Evolutionary conservation across 2,888 invertebrate genomes (phyloP).

Genomic region (Seladonia tumulorum): DNA sequence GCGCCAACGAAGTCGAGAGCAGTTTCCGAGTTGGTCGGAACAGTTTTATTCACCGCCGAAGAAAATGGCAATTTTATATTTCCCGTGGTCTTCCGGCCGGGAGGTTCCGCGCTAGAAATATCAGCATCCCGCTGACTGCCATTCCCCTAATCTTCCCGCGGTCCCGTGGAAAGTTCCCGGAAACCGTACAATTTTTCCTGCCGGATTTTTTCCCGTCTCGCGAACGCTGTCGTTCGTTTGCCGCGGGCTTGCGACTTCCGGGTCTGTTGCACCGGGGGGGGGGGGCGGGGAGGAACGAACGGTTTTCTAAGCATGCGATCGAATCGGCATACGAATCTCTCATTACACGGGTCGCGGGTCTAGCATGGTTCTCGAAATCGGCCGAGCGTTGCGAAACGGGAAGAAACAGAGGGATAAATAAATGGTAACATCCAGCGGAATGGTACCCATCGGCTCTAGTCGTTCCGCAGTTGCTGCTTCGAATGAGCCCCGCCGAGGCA

Average conservation of each 20-base stretch:
- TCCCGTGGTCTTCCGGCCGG: constrained; percentile 20
- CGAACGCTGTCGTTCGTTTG: neutral
- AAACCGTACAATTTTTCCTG: constrained; percentile 33
- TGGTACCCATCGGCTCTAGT: constrained; percentile 26
- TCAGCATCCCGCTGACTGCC: constrained; percentile 32
- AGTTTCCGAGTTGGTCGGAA: constrained; percentile 40
- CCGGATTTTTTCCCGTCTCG: neutral
- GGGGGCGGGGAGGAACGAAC: constrained; percentile 16
- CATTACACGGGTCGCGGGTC: constrained; percentile 52
- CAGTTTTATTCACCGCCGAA: constrained; percentile 29
- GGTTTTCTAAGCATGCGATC: constrained; percentile 37
- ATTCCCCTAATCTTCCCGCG: constrained; percentile 38
- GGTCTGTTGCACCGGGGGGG: constrained; percentile 18
- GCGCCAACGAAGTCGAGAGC: constrained; percentile 20
- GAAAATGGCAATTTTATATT: constrained; percentile 50
- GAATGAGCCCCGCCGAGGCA: constrained; percentile 22
- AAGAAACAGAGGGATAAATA: constrained; percentile 43
- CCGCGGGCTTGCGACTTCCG: neutral
- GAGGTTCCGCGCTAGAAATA: constrained; percentile 30
- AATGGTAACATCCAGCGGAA: constrained; percentile 42
- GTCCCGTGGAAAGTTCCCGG: constrained; percentile 24
- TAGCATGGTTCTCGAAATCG: constrained; percentile 16
- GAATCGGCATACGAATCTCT: constrained; percentile 59
- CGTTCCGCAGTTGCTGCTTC: neutral
- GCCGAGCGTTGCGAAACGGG: constrained; percentile 25